Evolutionary conservation across 1,140 invertebrate genomes (phyloP).

Genomic region (Papilio aristodemus): DNA sequence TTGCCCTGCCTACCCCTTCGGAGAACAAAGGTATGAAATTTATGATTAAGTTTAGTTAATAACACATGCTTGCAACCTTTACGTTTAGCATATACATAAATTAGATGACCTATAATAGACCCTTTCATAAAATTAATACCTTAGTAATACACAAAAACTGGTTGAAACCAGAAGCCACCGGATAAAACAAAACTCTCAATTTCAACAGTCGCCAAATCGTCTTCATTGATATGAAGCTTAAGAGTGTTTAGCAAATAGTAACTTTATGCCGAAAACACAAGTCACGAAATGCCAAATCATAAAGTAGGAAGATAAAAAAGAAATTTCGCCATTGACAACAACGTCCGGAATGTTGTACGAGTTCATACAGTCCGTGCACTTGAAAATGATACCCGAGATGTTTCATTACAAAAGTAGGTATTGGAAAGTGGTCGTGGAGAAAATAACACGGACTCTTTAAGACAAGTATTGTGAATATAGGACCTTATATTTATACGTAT

Average conservation of each 20-base stretch:
- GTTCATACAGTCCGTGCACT: background rate
- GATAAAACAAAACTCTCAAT: background rate
- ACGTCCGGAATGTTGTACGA: background rate
- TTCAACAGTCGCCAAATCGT: background rate
- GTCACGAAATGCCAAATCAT: background rate
- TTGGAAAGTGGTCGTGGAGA: background rate
- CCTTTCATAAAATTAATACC: too few species aligned
- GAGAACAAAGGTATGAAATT: too few species aligned
- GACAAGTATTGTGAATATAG: background rate
- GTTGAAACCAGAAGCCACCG: background rate
- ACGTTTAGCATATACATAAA: too few species aligned
- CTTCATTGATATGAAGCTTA: background rate
- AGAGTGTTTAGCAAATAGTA: background rate
- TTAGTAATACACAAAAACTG: background rate
- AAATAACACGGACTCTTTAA: background rate
- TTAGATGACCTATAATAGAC: too few species aligned
- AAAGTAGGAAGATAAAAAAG: background rate
- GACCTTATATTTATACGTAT: background rate
- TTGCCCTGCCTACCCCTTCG: too few species aligned
- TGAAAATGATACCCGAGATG: background rate
- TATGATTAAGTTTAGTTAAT: too few species aligned
- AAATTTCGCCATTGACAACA: slow-evolving; percentile 1
- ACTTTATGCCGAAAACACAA: background rate
- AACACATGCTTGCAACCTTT: too few species aligned
- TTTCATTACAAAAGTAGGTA: background rate